Evolutionary conservation across 2,888 invertebrate genomes (phyloP).

Genomic region (Callosobruchus maculatus): DNA sequence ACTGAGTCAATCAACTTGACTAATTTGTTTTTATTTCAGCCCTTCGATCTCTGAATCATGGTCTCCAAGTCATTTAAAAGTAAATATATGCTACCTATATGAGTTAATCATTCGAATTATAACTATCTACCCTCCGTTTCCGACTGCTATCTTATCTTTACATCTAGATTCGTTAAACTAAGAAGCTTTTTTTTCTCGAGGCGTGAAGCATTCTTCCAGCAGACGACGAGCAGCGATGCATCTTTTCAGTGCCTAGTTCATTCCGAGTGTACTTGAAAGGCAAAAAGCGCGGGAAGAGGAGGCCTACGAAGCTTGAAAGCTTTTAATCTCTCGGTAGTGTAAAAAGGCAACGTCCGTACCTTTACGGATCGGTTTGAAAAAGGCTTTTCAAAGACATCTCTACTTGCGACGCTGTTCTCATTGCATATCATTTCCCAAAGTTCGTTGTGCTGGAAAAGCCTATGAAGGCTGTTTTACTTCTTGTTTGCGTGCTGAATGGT

Average conservation of each 20-base stretch:
- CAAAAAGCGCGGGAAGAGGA: not conserved
- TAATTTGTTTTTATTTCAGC: no score
- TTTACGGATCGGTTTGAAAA: not conserved
- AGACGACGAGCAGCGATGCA: not conserved
- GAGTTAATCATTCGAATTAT: no score
- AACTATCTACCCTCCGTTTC: no score
- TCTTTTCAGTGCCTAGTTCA: not conserved
- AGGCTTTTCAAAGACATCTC: not conserved
- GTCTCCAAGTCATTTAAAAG: no score
- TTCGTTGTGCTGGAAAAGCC: not conserved
- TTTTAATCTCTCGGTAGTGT: not conserved
- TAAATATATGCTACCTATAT: no score
- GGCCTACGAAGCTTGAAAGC: not conserved
- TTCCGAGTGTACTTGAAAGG: not conserved
- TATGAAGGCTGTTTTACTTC: not conserved
- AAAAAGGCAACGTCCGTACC: not conserved
- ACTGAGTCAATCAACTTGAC: no score
- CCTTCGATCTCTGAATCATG: no score
- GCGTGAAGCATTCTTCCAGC: not conserved
- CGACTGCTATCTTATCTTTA: not conserved
- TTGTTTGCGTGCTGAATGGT: not conserved
- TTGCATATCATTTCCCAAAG: not conserved
- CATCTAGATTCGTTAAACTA: not conserved
- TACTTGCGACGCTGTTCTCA: not conserved
- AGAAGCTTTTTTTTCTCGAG: not conserved